Base-by-base conservation (phyloP, 1,140 invertebrate species). In the Bombus waltoni region DNA sequence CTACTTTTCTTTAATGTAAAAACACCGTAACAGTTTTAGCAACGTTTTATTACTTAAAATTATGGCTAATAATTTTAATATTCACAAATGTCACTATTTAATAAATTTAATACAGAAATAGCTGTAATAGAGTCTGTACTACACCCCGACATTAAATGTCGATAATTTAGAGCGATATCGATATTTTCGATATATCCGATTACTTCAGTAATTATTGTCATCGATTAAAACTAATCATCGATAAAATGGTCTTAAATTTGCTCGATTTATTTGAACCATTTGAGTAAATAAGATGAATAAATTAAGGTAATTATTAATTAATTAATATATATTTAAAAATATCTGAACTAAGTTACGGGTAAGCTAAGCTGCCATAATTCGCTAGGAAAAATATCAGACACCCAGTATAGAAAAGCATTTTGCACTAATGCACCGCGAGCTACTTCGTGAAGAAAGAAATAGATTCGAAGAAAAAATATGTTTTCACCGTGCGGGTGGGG, bases 401-500 rank as follows among this genome's bases (percentile, higher is more conserved):
- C 15, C 15, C 3, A 3, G 11, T 25, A 42, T 32, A 65, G 75
- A 5, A 35, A 66, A 47, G 2, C 18, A 68, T 11, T 44, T 66
- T 5, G 3, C 22, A 15, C 4, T 70, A 47, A 47, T 35, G 18
- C 53, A 53, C 42, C 35, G 11, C 65, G 53, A 22, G n/a, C 47
- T 68, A 85, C 70, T 73, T 87, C 2, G 15, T 10, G 38, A 35
- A 59, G 53, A 53, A 53, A 81, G 65, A 86, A 71, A 25, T 10
- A 35, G 22, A 81, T 72, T 18, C 8, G 25, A 47, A 25, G 44
- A 13, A 88, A 88, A 88, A 87, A 84, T 88, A 75, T 76, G 76
- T 84, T 88, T 88, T 84, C 81, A 84, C 86, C 72, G 8, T 32
- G 53, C 73, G 78, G 59, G 81, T 80, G 71, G 82, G 72, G 66